Evolutionary conservation across 30 jellyfish, hydroid and myxozoan genomes (phyloP), one percentile per base, ranked within the genome.

Genomic region (Sanderia malayensis): DNA sequence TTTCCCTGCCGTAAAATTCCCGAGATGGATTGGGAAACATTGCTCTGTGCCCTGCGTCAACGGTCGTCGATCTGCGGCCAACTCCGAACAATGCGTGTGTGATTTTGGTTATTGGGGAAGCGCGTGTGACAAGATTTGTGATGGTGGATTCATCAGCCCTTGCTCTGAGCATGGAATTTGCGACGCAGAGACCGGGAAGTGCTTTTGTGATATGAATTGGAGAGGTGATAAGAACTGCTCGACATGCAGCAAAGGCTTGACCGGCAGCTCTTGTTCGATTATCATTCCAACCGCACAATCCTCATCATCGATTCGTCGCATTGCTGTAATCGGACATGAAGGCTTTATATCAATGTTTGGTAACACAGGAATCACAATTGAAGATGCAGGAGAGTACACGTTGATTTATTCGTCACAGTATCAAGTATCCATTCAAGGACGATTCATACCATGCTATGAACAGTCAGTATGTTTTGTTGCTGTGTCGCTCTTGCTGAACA

Each of bases 111-210:
- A 47, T 53, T 79, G 90, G 90, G 90, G 90, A 19, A 31, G 29
- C 2, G 47, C 82, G 34, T 79, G 90, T 73, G 44, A 79, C 41
- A 70, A 52, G 49, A 65, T 82, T 4, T 79, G 90, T 24, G 71
- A 29, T n/a, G 90, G 90, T 9, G 90, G 90, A 9, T 67, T 79
- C 30, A 8, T 68, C 25, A 67, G 66, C 34, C 90, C 90, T 0
- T 79, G 90, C 69, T 64, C 76, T 22, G 82, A 68, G 41, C 90
- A 68, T 67, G 90, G 90, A 9, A 27, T 79, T 18, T 79, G 90
- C 24, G 90, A 79, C 55, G 53, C n/a, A 31, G 27, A 44, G 27
- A 65, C 70, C 0, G 90, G 90, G 0, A 53, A 57, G 21, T 79
- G 90, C 47, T 46, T 57, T 1, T 79, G 90, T 31, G 59, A 57